These are phyloP conservation scores for Paradisaea rubra DNA, from an alignment of 2,113 vertebrate genomes.

Conservation along the genomic window DNA sequence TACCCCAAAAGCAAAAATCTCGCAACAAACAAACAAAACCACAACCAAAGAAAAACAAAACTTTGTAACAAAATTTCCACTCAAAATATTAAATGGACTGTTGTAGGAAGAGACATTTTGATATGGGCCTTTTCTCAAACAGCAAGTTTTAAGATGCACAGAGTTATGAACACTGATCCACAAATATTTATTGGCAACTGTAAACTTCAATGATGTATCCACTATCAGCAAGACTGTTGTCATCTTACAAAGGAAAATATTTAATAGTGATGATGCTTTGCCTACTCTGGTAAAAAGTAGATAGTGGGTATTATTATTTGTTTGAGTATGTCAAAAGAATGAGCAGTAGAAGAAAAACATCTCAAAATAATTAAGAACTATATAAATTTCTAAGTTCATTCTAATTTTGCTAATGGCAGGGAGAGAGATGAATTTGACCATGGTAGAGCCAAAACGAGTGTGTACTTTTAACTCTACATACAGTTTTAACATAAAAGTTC, in stretches of 20 bases:
- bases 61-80: neutral
- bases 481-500: neutral
- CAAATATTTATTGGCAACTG: neutral
- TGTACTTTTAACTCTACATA: neutral
- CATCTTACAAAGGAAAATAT: neutral
- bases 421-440: neutral
- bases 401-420: neutral
- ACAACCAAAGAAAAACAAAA: neutral
- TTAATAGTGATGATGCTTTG: neutral
- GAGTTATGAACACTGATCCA: neutral
- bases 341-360: neutral
- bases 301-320: neutral
- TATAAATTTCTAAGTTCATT: neutral
- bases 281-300: neutral
- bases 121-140: neutral
- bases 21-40: neutral
- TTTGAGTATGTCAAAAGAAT: neutral
- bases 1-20: neutral
- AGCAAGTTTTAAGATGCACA: neutral
- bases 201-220: neutral
- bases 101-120: neutral
- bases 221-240: neutral
- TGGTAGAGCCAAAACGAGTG: neutral
- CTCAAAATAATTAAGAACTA: neutral
- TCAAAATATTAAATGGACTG: neutral